These are phyloP conservation scores for Danio jaintianensis DNA, from an alignment of 2,797 vertebrate genomes.

Conservation along the genomic window DNA sequence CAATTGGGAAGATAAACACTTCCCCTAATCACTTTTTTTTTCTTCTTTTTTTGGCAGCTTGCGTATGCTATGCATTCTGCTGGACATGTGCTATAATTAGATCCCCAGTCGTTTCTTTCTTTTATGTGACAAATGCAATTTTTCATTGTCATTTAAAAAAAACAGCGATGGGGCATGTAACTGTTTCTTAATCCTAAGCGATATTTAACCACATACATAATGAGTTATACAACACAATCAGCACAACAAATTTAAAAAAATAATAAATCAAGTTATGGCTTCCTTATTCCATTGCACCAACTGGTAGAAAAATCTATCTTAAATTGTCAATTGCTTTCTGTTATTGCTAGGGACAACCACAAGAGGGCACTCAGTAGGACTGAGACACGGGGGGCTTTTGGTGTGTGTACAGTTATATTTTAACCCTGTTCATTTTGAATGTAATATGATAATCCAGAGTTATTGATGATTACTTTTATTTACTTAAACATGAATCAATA, in stretches of 20 bases:
- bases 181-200: constrained; percentile 9
- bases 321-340: neutral
- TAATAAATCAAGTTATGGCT: constrained; percentile 10
- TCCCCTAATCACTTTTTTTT: constrained; percentile 15
- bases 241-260: neutral
- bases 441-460: neutral
- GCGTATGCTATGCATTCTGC: constrained; percentile 17
- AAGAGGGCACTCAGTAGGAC: constrained; percentile 69
- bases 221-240: neutral
- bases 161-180: neutral
- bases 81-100: constrained; percentile 22
- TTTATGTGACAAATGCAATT: constrained; percentile 21
- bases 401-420: neutral
- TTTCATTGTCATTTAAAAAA: constrained; percentile 25
- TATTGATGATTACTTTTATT: neutral
- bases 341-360: constrained; percentile 55
- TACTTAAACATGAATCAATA: neutral
- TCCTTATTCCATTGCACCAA: neutral
- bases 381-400: neutral
- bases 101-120: constrained; percentile 20
- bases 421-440: neutral
- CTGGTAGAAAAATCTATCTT: constrained; percentile 6
- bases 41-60: constrained; percentile 18
- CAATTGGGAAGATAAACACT: constrained; percentile 25
- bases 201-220: neutral